Evolutionary conservation across 2,113 vertebrate genomes (phyloP).

Genomic region (Tringa solitaria): DNA sequence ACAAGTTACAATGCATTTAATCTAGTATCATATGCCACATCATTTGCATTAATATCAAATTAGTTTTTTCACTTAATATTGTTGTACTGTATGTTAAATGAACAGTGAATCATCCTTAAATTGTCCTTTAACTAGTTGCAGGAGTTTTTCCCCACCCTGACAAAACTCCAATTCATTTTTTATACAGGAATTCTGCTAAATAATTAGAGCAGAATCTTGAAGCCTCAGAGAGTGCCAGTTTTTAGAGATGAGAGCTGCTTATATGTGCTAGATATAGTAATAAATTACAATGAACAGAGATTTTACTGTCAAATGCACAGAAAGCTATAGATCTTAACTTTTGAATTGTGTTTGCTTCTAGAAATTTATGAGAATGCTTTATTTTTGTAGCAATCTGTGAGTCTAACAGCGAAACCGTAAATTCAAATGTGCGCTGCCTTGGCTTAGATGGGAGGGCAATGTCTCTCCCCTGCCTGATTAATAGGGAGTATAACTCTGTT

Average conservation of each 20-base stretch:
- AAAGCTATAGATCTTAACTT: background rate
- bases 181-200: background rate
- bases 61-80: background rate
- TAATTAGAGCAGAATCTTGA: background rate
- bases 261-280: background rate
- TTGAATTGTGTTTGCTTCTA: background rate
- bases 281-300: background rate
- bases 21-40: background rate
- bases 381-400: background rate
- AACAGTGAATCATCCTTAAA: background rate
- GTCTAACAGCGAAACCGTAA: background rate
- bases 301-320: background rate
- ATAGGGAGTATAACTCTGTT: background rate
- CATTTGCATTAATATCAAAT: background rate
- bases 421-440: background rate
- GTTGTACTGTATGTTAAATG: background rate
- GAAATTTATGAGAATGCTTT: background rate
- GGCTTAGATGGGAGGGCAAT: background rate
- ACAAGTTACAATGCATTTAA: background rate
- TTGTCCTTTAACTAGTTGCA: background rate
- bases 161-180: background rate
- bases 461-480: background rate
- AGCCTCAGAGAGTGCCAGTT: background rate
- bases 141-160: background rate
- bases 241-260: background rate